Conservation (phyloP, 2,797 vertebrate species). For the Oophaga sylvatica region DNA sequence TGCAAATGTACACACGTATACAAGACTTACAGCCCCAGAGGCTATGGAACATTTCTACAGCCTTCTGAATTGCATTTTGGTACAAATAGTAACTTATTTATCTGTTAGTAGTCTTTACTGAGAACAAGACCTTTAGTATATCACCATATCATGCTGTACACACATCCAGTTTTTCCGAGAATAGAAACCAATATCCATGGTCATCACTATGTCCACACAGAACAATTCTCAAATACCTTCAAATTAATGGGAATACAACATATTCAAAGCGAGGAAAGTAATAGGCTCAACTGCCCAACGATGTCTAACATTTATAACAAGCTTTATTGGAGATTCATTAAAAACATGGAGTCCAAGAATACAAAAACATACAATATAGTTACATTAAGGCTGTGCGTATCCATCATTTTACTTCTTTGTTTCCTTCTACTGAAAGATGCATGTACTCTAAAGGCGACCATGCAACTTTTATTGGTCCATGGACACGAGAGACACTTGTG, state of each 20-base stretch:
- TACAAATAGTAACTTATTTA: not conserved
- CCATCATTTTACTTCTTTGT: not conserved
- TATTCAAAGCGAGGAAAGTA: no score
- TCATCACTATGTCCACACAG: not conserved
- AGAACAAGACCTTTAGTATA: not conserved
- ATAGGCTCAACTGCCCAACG: no score
- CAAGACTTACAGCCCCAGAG: constrained; percentile 25
- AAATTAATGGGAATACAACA: no score
- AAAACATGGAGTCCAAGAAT: no score
- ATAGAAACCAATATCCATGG: not conserved
- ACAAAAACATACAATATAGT: not conserved
- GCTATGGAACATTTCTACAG: not conserved
- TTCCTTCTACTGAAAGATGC: no score
- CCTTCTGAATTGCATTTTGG: constrained; percentile 8
- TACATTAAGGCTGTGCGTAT: not conserved
- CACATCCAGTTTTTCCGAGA: not conserved
- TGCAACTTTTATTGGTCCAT: no score
- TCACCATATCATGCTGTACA: not conserved
- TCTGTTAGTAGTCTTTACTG: not conserved
- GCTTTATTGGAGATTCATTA: no score
- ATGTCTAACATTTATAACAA: no score
- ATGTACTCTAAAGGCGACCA: no score
- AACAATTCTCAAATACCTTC: no score
- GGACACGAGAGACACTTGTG: no score
- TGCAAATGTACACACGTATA: constrained; percentile 33